These are phyloP conservation scores for Ceratothoa steindachneri DNA, from an alignment of 2,888 invertebrate species.

Conservation along the genomic window DNA sequence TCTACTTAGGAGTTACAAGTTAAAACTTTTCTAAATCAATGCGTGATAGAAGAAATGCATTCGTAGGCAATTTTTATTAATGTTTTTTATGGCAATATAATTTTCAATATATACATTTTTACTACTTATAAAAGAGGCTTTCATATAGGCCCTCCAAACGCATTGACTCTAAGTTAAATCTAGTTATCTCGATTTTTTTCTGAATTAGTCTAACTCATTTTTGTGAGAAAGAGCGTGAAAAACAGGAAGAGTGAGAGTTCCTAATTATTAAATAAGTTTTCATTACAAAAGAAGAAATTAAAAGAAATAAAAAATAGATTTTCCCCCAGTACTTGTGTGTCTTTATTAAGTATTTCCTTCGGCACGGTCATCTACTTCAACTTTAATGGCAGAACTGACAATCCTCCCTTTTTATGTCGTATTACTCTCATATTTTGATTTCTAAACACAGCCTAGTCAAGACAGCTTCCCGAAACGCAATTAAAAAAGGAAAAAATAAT, in stretches of 20 bases:
- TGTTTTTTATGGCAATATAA: no score
- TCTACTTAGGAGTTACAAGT: no score
- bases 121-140: no score
- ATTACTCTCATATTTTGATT: background rate
- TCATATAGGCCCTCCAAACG: no score
- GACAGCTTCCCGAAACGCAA: background rate
- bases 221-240: background rate
- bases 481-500: background rate
- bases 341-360: background rate
- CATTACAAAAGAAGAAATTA: background rate
- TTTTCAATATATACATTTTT: no score
- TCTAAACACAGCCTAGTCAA: background rate
- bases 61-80: no score
- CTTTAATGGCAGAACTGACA: background rate
- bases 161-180: no score
- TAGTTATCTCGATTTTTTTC: no score
- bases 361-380: background rate
- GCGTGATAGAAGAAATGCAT: no score
- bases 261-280: background rate
- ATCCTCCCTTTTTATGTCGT: background rate
- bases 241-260: background rate
- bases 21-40: no score
- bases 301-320: background rate
- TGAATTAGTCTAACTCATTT: background rate
- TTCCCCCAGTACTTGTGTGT: background rate